Base-by-base conservation (phyloP, 1,140 invertebrate genomes). In the Philaenus spumarius region DNA sequence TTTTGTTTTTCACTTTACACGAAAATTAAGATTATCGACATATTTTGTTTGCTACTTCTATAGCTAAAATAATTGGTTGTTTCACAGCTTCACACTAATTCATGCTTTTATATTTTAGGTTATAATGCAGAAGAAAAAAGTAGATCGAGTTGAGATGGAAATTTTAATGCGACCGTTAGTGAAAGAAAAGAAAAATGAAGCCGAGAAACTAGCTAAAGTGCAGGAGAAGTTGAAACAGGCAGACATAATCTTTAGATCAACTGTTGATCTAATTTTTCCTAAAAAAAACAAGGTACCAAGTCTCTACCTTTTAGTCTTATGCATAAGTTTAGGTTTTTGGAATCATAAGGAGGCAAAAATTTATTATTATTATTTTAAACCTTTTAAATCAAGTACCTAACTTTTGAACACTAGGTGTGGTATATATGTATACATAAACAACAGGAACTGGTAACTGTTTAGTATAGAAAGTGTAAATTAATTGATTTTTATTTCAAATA, bases 71-170 rank as follows among this genome's bases (percentile, higher is more conserved):
- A 17, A 9, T 37, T 7, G 7, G 35, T 37, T 9, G 7, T n/a
- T 37, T 37, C 9, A 37, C 9, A 37, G 35, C n/a, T 37, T 37
- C 35, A 9, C n/a, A 9, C 7, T 37, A 37, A 37, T 37, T 9
- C 9, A 37, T 9, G 35, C 7, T 9, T 37, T 9, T 7, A 15
- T 22, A 52, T 54, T 55, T 48, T 43, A 60, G 58, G 23, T 48
- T 19, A 42, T 60, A 17, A 55, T 60, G 45, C 30, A 19, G 12
- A 53, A 55, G 35, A 60, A 60, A 26, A 60, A 60, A 46, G 45
- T 60, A 3, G 52, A 60, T 48, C 51, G 58, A 12, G n/a, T 12
- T 26, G 45, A 55, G 39, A 60, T 60, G 58, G 52, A 46, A 23
- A 24, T 51, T n/a, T 43, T 54, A 2, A 55, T 60, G 51, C 23